A percentile compares a stretch with the other conserved stretches of the same genome.
These are phyloP conservation scores for Sebastes nivosus DNA, from an alignment of 2,797 vertebrate species.

Conservation along the genomic window DNA sequence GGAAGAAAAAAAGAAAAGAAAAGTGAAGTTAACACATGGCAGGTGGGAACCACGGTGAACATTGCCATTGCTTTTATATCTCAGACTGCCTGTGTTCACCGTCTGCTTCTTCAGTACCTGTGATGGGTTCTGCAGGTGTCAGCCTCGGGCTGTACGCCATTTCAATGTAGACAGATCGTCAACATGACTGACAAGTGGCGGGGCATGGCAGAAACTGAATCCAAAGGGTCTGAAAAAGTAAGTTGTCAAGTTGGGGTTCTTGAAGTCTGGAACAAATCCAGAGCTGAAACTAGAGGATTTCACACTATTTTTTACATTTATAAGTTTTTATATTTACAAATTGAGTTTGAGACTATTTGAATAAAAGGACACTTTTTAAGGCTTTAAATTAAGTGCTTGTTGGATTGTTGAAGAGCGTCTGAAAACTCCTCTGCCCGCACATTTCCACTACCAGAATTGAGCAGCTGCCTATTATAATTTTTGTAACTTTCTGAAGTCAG, in stretches of 20 bases:
- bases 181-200: slow-evolving; percentile 54
- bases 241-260: neutral
- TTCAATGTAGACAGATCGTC: slow-evolving; percentile 44
- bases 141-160: slow-evolving; percentile 44
- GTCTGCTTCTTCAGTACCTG: slow-evolving; percentile 30
- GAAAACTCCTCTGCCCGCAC: neutral
- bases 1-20: slow-evolving; percentile 6
- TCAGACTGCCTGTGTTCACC: slow-evolving; percentile 5
- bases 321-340: neutral
- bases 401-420: neutral
- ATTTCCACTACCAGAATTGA: neutral
- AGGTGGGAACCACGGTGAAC: slow-evolving; percentile 13
- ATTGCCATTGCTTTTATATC: neutral
- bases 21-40: neutral
- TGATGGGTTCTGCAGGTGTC: slow-evolving; percentile 36
- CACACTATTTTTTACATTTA: neutral
- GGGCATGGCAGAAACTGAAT: slow-evolving; percentile 15
- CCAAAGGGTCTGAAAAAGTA: neutral
- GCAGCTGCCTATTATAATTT: neutral
- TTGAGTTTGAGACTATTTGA: neutral
- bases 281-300: neutral
- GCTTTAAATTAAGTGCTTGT: neutral
- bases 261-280: neutral
- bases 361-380: neutral
- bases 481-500: neutral